Evolutionary conservation across 2,888 invertebrate genomes (phyloP).

Genomic region (Pyrgus malvae): DNA sequence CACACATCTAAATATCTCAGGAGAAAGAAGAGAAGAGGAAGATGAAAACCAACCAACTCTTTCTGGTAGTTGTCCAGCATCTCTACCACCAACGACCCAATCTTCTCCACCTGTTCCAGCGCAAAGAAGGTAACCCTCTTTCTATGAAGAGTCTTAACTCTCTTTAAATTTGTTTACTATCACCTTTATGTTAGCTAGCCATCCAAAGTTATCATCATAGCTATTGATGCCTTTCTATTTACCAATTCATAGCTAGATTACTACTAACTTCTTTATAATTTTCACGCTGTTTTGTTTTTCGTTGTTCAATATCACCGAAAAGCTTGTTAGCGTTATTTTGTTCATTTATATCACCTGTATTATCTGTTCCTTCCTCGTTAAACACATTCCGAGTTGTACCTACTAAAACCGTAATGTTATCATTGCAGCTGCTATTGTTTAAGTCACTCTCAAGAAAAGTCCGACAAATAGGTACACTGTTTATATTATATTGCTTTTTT

Average conservation of each 20-base stretch:
- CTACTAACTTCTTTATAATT: background rate
- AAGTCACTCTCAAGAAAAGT: slow-evolving; percentile 78
- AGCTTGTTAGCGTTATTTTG: slow-evolving; percentile 26
- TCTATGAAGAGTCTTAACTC: background rate
- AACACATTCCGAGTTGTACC: slow-evolving; percentile 40
- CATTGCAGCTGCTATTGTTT: slow-evolving; percentile 81
- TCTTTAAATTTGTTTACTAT: background rate
- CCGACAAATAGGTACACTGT: slow-evolving; percentile 76
- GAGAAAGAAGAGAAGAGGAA: slow-evolving; percentile 64
- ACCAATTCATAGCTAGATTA: background rate
- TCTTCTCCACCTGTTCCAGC: slow-evolving; percentile 72
- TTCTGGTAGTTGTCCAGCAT: slow-evolving; percentile 73
- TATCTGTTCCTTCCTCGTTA: slow-evolving; percentile 10
- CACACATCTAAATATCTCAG: slow-evolving; percentile 39
- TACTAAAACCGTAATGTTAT: slow-evolving; percentile 62
- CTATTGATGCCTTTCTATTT: background rate
- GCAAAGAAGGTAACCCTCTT: slow-evolving; percentile 64
- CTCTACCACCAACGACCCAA: slow-evolving; percentile 63
- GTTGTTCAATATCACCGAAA: background rate
- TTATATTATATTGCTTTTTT: slow-evolving; percentile 66
- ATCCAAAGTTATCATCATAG: background rate
- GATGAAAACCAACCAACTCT: slow-evolving; percentile 54
- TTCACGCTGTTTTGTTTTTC: slow-evolving; percentile 16
- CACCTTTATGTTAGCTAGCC: background rate
- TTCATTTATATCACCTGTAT: slow-evolving; percentile 25